Base-by-base conservation (phyloP, 2,888 invertebrate species). In the Oxyteleia sp. region DNA sequence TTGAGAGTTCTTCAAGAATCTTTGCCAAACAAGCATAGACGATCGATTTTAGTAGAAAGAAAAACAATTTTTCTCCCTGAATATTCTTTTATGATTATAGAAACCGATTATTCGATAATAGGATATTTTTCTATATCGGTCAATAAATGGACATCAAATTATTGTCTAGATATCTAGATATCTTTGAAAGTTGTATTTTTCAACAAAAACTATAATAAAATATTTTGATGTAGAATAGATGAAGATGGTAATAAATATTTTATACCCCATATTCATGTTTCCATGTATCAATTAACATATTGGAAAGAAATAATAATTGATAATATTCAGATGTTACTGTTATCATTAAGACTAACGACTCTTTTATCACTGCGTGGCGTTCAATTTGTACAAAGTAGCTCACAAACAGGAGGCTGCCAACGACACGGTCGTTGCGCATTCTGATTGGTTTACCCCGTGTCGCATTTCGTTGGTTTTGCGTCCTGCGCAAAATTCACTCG, bases 331-430 rank as follows among this genome's bases (percentile, higher is more conserved):
- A 51, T 53, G 43, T 38, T 45, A 23, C 38, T 23, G 53, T 79
- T 75, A 64, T 61, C 76, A 64, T 59, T 47, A 53, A 55, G 66
- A 59, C 66, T 84, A 85, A 87, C 79, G 78, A 47, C n/a, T 81
- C 84, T 81, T 87, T 90, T 89, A 90, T 90, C 88, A 88, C 88
- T 85, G 86, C 63, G 69, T 81, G 82, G 57, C 87, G 84, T 89
- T 89, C 87, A 86, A 89, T 89, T 89, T 84, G 81, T 47, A 81
- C 90, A 89, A 90, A 90, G 88, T 91, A 88, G 78, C 87, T 89
- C 88, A 64, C 90, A 90, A 92, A 89, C 87, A 86, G 84, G 85
- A 89, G 89, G 87, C 89, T 89, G 89, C 85, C 83, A 87, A 78
- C 85, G 88, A 88, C 89, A 89, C 86, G 88, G 86, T 87, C 86